These are phyloP conservation scores for Brachyptera risi DNA, from an alignment of 2,888 invertebrate genomes.

Conservation along the genomic window DNA sequence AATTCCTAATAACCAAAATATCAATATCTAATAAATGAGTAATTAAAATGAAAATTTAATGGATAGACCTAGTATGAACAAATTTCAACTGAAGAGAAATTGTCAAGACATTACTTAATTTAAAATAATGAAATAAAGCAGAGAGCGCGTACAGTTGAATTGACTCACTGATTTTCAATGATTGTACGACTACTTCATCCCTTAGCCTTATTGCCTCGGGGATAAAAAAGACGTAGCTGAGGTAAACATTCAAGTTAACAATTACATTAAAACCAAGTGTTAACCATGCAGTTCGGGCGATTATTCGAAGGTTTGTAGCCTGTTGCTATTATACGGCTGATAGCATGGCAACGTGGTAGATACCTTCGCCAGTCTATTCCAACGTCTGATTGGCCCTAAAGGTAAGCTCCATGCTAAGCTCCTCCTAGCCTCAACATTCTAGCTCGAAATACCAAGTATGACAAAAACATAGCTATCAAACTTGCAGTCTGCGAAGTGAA, in stretches of 20 bases:
- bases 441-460: too few relatives aligned
- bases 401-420: neutral
- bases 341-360: slow-evolving; percentile 12
- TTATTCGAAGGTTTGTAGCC: neutral
- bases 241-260: slow-evolving; percentile 13
- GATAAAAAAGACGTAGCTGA: neutral
- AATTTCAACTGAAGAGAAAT: too few relatives aligned
- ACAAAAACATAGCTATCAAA: too few relatives aligned
- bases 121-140: too few relatives aligned
- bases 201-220: neutral
- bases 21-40: neutral
- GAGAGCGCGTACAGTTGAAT: too few relatives aligned
- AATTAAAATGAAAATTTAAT: neutral
- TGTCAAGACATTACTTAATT: too few relatives aligned
- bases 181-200: too few relatives aligned
- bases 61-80: too few relatives aligned
- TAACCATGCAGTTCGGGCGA: slow-evolving; percentile 5
- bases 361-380: neutral
- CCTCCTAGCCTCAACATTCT: slow-evolving; percentile 17
- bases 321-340: neutral
- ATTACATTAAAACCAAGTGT: slow-evolving; percentile 17
- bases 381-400: neutral
- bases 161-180: too few relatives aligned
- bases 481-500: too few relatives aligned
- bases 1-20: neutral